Base-by-base conservation (phyloP, 2,113 vertebrate genomes). In the Nycticorax nycticorax region DNA sequence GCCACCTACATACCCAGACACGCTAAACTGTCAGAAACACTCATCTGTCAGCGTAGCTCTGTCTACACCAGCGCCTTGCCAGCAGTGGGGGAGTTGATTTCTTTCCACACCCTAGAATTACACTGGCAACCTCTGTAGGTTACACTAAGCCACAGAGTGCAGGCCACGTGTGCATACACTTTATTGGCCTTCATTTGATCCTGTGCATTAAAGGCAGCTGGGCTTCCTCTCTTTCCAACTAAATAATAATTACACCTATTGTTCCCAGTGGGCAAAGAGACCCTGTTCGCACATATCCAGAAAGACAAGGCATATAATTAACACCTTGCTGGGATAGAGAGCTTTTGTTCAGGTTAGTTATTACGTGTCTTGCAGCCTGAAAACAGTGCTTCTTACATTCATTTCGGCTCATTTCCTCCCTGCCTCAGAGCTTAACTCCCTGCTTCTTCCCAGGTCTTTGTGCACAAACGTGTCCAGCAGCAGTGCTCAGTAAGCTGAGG, bases 161-260 rank as follows among this genome's bases (percentile, higher is more conserved):
- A 77, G 79, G 79, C 88, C 95, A 93, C 43, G 8, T 96, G 93
- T 83, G 53, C 76, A 28, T 86, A 69, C 17, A 23, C 82, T 98
- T 96, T 96, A 93, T 95, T 97, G 83, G 97, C 96, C 91, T 94
- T 89, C 95, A 94, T 97, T 96, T 98, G 95, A 97, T 97, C 94
- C 94, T 84, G 47, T 93, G 93, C 64, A 78, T 89, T 92, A 98
- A 96, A 97, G 95, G 76, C 88, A 88, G 89, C 95, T 93, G 89
- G 73, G 82, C 93, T 97, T 97, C 96, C 90, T 91, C 93, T 91
- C 45, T 81, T 85, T 84, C 91, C 66, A 94, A 52, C 83, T 82
- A 93, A 85, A 95, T 92, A 96, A 92, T 94, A 95, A 93, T 88
- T 93, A 94, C 57, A 91, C n/a, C 85, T 88, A 96, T 97, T 96